These are phyloP conservation scores for Meiosimyza platycephala DNA, from an alignment of 2,888 invertebrate species.

Conservation along the genomic window DNA sequence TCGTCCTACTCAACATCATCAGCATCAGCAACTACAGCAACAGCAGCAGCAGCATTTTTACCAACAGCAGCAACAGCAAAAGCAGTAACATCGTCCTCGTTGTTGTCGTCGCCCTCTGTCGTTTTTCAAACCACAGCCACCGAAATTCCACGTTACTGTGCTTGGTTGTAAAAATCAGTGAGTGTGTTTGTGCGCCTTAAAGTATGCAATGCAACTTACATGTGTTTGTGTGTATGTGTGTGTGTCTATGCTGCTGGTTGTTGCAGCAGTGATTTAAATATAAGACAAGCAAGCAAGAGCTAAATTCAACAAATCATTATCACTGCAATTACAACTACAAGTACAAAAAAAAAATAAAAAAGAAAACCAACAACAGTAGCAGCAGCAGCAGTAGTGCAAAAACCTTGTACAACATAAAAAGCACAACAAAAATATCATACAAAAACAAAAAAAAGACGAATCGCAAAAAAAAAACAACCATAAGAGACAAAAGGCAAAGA, in stretches of 20 bases:
- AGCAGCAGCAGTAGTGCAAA: slow-evolving; percentile 25
- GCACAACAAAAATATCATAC: slow-evolving; percentile 22
- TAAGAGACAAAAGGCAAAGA: slow-evolving; percentile 30
- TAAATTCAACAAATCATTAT: slow-evolving; percentile 27
- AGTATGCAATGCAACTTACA: neutral
- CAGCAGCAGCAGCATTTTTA: slow-evolving; percentile 18
- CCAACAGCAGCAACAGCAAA: slow-evolving; percentile 28
- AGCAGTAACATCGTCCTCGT: slow-evolving; percentile 34
- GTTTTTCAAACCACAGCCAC: slow-evolving; percentile 36
- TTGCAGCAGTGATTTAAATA: slow-evolving; percentile 18
- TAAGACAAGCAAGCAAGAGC: slow-evolving; percentile 10
- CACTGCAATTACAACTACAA: slow-evolving; percentile 20
- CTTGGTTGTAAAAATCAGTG: slow-evolving; percentile 44
- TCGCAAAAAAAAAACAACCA: slow-evolving; percentile 16
- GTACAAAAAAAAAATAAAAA: slow-evolving; percentile 15
- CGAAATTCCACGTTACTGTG: slow-evolving; percentile 44
- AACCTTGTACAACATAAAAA: slow-evolving; percentile 32
- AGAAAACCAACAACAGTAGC: slow-evolving; percentile 14
- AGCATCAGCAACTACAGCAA: slow-evolving; percentile 19
- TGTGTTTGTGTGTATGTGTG: neutral
- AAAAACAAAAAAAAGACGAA: slow-evolving; percentile 5
- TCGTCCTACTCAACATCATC: slow-evolving; percentile 20
- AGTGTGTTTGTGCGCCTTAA: neutral
- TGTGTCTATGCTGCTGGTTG: neutral
- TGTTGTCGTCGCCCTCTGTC: slow-evolving; percentile 44